Evolutionary conservation across 2,797 vertebrate genomes (phyloP).

Genomic region (Lacerta agilis): DNA sequence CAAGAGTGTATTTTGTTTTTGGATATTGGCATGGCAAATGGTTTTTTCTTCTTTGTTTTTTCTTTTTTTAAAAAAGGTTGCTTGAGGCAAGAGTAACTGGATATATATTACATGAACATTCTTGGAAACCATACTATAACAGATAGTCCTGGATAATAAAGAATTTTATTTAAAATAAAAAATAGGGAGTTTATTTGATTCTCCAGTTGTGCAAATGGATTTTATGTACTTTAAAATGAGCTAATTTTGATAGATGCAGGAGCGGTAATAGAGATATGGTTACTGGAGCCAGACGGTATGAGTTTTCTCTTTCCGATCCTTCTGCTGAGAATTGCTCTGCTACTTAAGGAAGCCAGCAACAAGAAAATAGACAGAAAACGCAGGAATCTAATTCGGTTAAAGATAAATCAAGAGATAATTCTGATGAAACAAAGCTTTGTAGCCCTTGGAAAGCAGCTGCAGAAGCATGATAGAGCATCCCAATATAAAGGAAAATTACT

Average conservation of each 20-base stretch:
- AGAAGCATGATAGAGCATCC: constrained; percentile 18
- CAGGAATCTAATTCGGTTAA: constrained; percentile 73
- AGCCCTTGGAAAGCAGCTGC: constrained; percentile 18
- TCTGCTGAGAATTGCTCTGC: constrained; percentile 76
- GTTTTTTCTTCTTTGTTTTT: neutral
- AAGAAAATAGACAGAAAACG: constrained; percentile 71
- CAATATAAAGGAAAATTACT: constrained; percentile 26
- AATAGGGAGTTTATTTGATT: constrained; percentile 81
- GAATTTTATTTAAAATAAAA: constrained; percentile 64
- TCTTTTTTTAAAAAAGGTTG: neutral
- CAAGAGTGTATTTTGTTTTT: neutral
- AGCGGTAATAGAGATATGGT: constrained; percentile 76
- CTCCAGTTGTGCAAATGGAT: constrained; percentile 82
- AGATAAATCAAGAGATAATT: constrained; percentile 47
- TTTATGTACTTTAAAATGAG: constrained; percentile 82
- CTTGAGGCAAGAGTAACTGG: neutral
- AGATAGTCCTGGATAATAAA: constrained; percentile 61
- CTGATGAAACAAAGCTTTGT: constrained; percentile 31
- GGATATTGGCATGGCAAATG: neutral
- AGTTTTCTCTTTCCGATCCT: constrained; percentile 76
- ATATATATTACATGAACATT: constrained; percentile 1
- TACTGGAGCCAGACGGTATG: constrained; percentile 73
- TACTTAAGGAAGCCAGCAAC: constrained; percentile 78
- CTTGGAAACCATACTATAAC: constrained; percentile 25
- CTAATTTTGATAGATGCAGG: constrained; percentile 83